Evolutionary conservation across 2,797 vertebrate species (phyloP).

Genomic region (Alfaro cultratus): DNA sequence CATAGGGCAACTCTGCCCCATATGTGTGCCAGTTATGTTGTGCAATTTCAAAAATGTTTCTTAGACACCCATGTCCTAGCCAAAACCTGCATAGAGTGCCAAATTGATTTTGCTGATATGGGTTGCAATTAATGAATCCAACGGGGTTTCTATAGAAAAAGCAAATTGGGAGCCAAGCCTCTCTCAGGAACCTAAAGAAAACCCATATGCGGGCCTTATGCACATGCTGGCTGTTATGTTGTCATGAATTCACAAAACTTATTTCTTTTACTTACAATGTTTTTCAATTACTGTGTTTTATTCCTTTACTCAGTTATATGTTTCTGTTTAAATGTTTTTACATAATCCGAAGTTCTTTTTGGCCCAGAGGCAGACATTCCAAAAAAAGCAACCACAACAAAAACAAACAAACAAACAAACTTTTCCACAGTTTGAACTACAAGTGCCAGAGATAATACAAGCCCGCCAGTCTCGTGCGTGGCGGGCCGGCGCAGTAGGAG

Average conservation of each 20-base stretch:
- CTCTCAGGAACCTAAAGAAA: background rate
- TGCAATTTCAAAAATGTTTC: background rate
- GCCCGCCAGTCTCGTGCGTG: conserved; percentile 61
- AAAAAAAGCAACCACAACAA: background rate
- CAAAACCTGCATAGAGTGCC: background rate
- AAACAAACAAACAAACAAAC: conserved; percentile 20
- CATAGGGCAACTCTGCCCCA: background rate
- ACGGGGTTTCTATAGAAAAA: background rate
- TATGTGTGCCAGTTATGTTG: background rate
- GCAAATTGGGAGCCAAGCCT: background rate
- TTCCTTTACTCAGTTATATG: background rate
- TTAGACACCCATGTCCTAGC: background rate
- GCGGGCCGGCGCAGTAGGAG: conserved; percentile 70
- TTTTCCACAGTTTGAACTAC: conserved; percentile 39
- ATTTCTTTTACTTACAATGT: background rate
- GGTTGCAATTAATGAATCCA: background rate
- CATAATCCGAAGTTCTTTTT: background rate
- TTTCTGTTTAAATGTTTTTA: background rate
- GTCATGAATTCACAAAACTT: background rate
- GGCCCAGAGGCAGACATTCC: background rate
- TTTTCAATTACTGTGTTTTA: background rate
- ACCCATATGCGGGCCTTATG: background rate
- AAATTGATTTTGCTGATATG: background rate
- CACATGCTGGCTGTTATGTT: background rate
- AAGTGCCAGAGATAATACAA: conserved; percentile 63